Evolutionary conservation across 2,888 invertebrate species (phyloP).

Genomic region (Lasioglossum pauxillum): DNA sequence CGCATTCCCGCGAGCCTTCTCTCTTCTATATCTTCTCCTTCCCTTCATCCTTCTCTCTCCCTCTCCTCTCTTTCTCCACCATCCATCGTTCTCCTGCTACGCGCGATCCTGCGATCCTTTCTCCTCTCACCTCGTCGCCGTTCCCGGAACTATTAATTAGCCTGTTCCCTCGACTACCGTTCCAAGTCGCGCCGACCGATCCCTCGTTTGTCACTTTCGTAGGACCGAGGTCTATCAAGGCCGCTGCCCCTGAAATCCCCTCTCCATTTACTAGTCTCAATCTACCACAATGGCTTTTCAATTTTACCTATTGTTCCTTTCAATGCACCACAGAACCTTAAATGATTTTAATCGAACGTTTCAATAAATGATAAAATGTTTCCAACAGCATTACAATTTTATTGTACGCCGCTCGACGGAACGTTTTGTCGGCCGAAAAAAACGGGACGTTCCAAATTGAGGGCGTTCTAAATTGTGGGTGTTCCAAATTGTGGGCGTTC

Average conservation of each 20-base stretch:
- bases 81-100: conserved; percentile 4
- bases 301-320: neutral
- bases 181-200: conserved; percentile 8
- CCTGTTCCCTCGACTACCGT: conserved; percentile 65
- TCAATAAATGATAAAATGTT: no score
- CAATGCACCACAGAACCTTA: neutral
- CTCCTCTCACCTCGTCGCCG: conserved; percentile 41
- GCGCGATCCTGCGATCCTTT: conserved; percentile 51
- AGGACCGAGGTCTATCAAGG: neutral
- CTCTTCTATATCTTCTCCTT: conserved; percentile 1
- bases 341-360: neutral
- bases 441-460: no score
- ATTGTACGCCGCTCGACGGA: no score
- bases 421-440: no score
- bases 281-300: neutral
- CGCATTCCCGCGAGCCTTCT: conserved; percentile 72
- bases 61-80: neutral
- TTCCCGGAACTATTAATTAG: conserved; percentile 65
- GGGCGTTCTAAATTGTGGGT: no score
- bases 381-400: no score
- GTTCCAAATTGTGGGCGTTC: no score
- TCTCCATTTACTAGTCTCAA: neutral
- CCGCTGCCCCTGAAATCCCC: neutral
- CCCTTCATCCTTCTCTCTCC: neutral
- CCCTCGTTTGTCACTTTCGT: conserved; percentile 17